Evolutionary conservation across 2,797 vertebrate genomes (phyloP).

Genomic region (Mionectes olivaceus): DNA sequence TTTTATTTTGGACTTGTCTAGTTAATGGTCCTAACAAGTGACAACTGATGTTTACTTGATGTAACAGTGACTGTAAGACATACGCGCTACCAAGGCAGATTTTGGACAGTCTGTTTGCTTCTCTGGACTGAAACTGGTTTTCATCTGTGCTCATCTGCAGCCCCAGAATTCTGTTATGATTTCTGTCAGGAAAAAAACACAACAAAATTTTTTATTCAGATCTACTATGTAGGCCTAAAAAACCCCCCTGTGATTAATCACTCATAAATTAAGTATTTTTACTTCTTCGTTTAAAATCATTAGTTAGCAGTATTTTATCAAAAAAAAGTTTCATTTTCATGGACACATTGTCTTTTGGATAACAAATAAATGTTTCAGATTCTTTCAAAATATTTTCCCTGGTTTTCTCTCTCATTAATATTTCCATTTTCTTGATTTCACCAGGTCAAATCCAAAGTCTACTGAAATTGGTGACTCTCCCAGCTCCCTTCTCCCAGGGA

Average conservation of each 20-base stretch:
- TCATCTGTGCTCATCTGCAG: not conserved
- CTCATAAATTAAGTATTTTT: not conserved
- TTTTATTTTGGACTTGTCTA: slow-evolving; percentile 81
- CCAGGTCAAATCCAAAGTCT: not conserved
- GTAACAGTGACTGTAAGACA: slow-evolving; percentile 36
- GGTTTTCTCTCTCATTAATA: not conserved
- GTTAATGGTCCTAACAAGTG: slow-evolving; percentile 86
- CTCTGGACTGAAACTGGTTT: not conserved
- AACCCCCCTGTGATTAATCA: not conserved
- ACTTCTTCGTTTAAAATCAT: not conserved
- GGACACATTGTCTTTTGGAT: not conserved
- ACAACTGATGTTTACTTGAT: slow-evolving; percentile 84
- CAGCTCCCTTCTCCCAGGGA: not conserved
- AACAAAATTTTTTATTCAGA: not conserved
- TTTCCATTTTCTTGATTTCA: not conserved
- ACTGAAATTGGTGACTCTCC: not conserved
- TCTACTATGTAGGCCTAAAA: not conserved
- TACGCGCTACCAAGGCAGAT: not conserved
- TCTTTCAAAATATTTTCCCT: not conserved
- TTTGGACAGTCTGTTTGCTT: not conserved
- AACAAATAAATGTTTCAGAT: not conserved
- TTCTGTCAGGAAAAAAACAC: not conserved
- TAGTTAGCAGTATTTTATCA: not conserved
- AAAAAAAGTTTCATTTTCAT: not conserved
- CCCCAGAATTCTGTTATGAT: not conserved